Conservation (phyloP, 2,797 vertebrate genomes). For the Oreochromis mossambicus region DNA sequence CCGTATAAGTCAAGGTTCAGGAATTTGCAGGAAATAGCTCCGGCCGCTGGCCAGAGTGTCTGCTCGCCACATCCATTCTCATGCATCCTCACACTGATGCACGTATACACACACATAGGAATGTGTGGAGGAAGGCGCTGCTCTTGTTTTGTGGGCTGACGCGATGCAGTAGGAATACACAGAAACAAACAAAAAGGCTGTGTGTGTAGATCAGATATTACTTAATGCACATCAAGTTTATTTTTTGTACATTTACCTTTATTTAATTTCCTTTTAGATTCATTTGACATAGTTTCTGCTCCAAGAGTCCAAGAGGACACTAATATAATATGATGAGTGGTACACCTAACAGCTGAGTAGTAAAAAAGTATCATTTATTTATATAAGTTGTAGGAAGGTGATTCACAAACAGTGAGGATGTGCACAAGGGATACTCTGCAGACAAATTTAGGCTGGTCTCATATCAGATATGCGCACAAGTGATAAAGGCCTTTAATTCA, state of each 20-base stretch:
- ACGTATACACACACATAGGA: constrained; percentile 22
- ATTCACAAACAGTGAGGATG: background rate
- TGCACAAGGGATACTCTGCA: background rate
- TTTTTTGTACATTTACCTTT: background rate
- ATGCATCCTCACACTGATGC: background rate
- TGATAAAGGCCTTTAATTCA: background rate
- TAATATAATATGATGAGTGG: background rate
- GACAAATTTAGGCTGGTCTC: background rate
- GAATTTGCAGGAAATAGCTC: constrained; percentile 70
- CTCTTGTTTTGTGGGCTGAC: background rate
- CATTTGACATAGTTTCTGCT: background rate
- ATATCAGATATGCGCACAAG: background rate
- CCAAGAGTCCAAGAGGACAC: background rate
- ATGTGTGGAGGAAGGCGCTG: constrained; percentile 60
- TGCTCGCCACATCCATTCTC: constrained; percentile 22
- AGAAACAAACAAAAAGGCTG: background rate
- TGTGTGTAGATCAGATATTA: background rate
- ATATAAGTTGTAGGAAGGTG: background rate
- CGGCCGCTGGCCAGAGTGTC: constrained; percentile 27
- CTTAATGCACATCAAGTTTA: background rate
- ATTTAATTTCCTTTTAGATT: background rate
- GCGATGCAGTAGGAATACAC: background rate
- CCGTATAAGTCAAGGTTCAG: constrained; percentile 44
- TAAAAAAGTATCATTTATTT: background rate
- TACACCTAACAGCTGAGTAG: background rate